Evolutionary conservation across 2,888 invertebrate genomes (phyloP), one percentile per base, ranked within the genome.

Genomic region (Cotesia congregata): DNA sequence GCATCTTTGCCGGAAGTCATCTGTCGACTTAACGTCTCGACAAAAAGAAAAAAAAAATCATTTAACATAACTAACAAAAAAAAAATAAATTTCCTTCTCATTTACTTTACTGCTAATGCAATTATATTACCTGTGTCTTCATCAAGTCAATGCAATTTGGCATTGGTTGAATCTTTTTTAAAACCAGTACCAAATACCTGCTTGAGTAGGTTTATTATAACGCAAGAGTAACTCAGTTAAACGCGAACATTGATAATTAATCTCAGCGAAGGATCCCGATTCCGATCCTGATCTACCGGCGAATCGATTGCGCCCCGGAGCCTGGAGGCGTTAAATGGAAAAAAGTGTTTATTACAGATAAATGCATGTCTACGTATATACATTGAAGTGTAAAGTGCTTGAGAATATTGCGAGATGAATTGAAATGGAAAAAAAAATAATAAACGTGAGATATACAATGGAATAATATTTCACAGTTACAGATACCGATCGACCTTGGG

Each of bases 401-500:
- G 62, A 76, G 60, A 69, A 72, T 76, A 67, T 67, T 38, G 15
- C 17, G 40, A n/a, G 38, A 67, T 17, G 60, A 17, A 7, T 50
- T 50, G 50, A 12, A 50, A 50, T 50, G 50, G 60, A 62, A 67
- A 68, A 76, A 70, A 62, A 73, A 69, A 71, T 15, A 78, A 20
- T 15, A 78, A 20, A 60, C 6, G 15, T 9, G 50, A 5, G 20
- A 60, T 39, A 38, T 65, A 81, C 82, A 81, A 82, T 81, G 76
- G 79, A 78, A 81, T 84, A 84, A 85, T 85, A 85, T 85, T 86
- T 85, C 83, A 86, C 85, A 85, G 85, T 84, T 85, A 84, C 84
- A 82, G 84, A 86, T 86, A 85, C 82, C 82, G 86, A 84, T 84
- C 86, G 87, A 84, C 87, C 87, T 86, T 86, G 86, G 81, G 75